Conservation (phyloP, 2,888 invertebrate species). For the Metallyticus violacea region DNA sequence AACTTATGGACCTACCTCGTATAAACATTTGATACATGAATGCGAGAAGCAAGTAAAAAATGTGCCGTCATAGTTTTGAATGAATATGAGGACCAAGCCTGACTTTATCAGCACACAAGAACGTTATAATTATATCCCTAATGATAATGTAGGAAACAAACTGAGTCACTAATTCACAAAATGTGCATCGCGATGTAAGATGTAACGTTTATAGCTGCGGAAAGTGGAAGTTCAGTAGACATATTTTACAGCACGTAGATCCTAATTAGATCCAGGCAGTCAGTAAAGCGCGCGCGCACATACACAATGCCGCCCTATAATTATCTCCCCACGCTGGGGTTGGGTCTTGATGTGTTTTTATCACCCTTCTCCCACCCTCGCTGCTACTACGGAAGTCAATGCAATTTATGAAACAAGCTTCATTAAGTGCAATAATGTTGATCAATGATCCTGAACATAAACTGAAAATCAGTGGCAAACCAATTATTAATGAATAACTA, state of each 20-base stretch:
- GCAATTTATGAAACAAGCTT: slow-evolving; percentile 7
- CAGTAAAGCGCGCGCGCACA: not conserved
- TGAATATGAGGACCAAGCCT: too few relatives aligned
- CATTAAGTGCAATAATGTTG: not conserved
- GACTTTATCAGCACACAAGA: too few relatives aligned
- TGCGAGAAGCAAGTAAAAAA: too few relatives aligned
- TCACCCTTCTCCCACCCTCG: not conserved
- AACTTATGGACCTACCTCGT: too few relatives aligned
- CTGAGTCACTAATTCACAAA: not conserved
- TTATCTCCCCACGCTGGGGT: not conserved
- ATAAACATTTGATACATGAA: too few relatives aligned
- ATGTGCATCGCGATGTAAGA: not conserved
- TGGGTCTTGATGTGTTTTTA: not conserved
- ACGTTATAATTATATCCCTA: not conserved
- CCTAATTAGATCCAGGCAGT: not conserved
- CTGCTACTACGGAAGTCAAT: not conserved
- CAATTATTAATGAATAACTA: slow-evolving; percentile 15
- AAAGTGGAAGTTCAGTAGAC: not conserved
- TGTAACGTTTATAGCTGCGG: not conserved
- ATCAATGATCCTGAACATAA: slow-evolving; percentile 10
- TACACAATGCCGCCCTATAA: not conserved
- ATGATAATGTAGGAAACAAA: not conserved
- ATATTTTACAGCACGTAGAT: not conserved
- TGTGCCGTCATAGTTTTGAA: too few relatives aligned
- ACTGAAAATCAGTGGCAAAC: slow-evolving; percentile 15